Conservation (phyloP, 1,140 invertebrate genomes). For the Dendrolimus kikuchii region DNA sequence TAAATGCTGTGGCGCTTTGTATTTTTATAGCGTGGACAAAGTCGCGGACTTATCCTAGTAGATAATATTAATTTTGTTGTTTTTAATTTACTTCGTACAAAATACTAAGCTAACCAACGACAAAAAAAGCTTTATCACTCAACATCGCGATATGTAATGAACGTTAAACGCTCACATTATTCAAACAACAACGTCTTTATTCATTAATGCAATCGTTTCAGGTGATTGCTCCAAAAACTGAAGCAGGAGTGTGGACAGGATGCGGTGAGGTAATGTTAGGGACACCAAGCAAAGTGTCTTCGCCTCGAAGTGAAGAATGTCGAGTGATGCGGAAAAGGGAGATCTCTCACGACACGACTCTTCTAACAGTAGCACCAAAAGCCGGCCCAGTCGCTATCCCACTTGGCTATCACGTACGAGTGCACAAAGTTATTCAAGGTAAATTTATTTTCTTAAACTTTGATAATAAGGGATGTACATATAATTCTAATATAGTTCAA, state of each 20-base stretch:
- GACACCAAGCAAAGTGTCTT: slow-evolving; percentile 26
- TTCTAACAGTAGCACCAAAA: slow-evolving; percentile 34
- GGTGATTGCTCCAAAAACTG: slow-evolving; percentile 38
- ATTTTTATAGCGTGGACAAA: too few species aligned
- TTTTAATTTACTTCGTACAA: too few species aligned
- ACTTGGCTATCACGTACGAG: slow-evolving; percentile 47
- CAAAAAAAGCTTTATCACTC: too few species aligned
- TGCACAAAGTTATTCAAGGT: slow-evolving; percentile 41
- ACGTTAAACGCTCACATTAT: not conserved
- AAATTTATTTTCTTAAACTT: slow-evolving; percentile 3
- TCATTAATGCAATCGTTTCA: slow-evolving; percentile 10
- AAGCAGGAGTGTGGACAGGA: slow-evolving; percentile 42
- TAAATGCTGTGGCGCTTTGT: too few species aligned
- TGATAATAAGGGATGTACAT: too few species aligned
- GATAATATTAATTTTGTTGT: too few species aligned
- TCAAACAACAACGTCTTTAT: not conserved
- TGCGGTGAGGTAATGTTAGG: slow-evolving; percentile 38
- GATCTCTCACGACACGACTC: slow-evolving; percentile 47
- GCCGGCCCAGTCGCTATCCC: slow-evolving; percentile 49
- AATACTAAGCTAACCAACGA: too few species aligned
- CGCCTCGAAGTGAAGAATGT: slow-evolving; percentile 40
- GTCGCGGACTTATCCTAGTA: too few species aligned
- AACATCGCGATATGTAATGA: too few species aligned
- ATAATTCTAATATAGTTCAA: too few species aligned
- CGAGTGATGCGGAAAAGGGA: slow-evolving; percentile 28